Evolutionary conservation across 2,113 vertebrate genomes (phyloP).

Genomic region (Calyptomena viridis): DNA sequence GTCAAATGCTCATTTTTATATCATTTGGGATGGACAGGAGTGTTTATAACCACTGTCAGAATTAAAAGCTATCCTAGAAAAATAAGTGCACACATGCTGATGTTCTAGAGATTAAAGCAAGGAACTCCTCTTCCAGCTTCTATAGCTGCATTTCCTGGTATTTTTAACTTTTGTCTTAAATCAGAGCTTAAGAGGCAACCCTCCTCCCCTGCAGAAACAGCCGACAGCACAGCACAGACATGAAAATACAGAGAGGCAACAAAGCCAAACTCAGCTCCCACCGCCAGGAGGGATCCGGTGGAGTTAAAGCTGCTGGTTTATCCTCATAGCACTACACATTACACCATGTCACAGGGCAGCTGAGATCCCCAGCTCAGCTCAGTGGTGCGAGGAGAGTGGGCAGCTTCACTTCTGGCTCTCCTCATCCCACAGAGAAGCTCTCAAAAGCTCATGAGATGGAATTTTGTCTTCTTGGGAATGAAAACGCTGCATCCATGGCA

Average conservation of each 20-base stretch:
- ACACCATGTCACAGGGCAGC: background rate
- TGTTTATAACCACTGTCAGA: background rate
- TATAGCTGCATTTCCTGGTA: background rate
- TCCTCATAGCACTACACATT: background rate
- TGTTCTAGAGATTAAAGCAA: background rate
- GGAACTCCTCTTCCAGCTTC: background rate
- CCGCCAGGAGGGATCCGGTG: background rate
- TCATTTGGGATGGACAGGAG: background rate
- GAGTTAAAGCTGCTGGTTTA: background rate
- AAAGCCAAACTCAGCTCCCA: rapidly evolving
- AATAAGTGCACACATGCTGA: background rate
- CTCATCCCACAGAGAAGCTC: background rate
- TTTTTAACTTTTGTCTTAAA: background rate
- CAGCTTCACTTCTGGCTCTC: background rate
- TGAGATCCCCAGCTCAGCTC: background rate
- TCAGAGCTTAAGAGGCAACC: background rate
- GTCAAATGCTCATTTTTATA: background rate
- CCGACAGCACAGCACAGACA: background rate
- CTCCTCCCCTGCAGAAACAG: background rate
- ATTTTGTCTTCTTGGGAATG: background rate
- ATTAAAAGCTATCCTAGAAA: background rate
- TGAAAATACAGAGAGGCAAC: background rate
- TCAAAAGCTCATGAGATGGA: background rate
- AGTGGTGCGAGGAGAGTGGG: background rate
- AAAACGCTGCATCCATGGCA: rapidly evolving